Base-by-base conservation (phyloP, 2,113 vertebrate species). In the Dasyprocta punctata region DNA sequence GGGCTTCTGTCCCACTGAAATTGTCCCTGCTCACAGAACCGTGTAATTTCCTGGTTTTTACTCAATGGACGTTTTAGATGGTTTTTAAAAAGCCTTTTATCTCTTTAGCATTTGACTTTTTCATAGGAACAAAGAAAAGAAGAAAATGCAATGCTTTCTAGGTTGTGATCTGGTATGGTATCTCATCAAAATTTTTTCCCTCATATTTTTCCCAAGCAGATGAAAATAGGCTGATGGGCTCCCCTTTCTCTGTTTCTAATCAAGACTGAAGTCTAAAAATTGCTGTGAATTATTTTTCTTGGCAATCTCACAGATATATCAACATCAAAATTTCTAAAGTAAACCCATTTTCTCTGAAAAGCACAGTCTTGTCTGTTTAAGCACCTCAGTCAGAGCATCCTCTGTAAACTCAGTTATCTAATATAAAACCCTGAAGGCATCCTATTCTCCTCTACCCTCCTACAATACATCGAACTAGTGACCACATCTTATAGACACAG, bases 321-420 rank as follows among this genome's bases (percentile, higher is more conserved):
- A 96, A 82, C 92, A 77, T 96, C 81, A 78, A 80, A 88, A 73
- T 95, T 96, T 96, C 61, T 58, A 75, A 88, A 58, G 81, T 69
- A 83, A 93, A 77, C 7, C 5, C 30, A 81, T 92, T 7, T 89
- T 90, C 22, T 90, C 24, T 85, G 63, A 82, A 90, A 92, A 81
- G 52, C 3, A 3, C 83, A 13, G 71, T 81, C 3, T 80, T 6
- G 3, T 80, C 11, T 89, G 26, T 52, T 83, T 91, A 28, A 84
- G 16, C 67, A 7, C 94, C 54, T 78, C 60, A 73, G 8, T 77
- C 12, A 54, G 3, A 69, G 58, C 26, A 52, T 26, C 63, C 16
- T 71, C 38, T 88, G 24, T 54, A 81, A 80, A 36, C 4, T 87
- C 26, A 69, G 3, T 92, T 86, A 77, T 54, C 41, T 44, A 36